These are phyloP conservation scores for Brachionus rubens DNA, from an alignment of 1,140 invertebrate species.

Conservation along the genomic window DNA sequence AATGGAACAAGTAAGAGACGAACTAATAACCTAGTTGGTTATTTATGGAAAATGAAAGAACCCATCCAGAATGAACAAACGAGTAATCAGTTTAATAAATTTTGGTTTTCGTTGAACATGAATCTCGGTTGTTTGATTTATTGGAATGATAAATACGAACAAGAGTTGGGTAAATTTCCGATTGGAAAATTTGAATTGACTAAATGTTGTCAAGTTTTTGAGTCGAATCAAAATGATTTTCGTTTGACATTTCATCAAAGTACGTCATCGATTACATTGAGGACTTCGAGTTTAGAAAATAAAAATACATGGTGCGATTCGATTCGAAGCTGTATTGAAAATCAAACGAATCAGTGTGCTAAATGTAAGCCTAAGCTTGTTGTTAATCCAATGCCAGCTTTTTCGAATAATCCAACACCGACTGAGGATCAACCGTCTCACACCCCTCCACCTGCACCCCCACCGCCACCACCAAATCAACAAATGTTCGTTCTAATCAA, in stretches of 20 bases:
- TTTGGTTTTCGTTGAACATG: slow-evolving; percentile 22
- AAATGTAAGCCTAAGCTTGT: slow-evolving; percentile 45
- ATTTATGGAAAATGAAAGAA: slow-evolving; percentile 33
- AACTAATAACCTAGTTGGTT: neutral
- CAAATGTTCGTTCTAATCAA: neutral
- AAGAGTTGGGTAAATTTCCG: slow-evolving; percentile 26
- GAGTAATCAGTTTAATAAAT: slow-evolving; percentile 21
- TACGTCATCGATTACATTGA: neutral
- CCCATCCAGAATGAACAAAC: neutral
- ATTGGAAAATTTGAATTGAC: slow-evolving; percentile 37
- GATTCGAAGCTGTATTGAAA: neutral
- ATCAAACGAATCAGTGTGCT: neutral
- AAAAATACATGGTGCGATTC: slow-evolving; percentile 18
- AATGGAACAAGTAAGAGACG: neutral
- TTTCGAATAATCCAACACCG: neutral
- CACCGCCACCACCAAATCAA: neutral
- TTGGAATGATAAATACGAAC: slow-evolving; percentile 36
- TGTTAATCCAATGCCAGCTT: slow-evolving; percentile 37
- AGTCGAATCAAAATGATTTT: slow-evolving; percentile 4
- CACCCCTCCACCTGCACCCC: too few relatives aligned
- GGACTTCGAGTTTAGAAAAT: neutral
- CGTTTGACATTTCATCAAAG: neutral
- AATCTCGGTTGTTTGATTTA: slow-evolving; percentile 29
- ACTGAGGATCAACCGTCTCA: neutral
- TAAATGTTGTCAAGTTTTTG: slow-evolving; percentile 16